Percentiles rank a stretch among this genome's conserved stretches.
Evolutionary conservation across 2,113 vertebrate genomes (phyloP).

Genomic region (Myiozetetes cayanensis): DNA sequence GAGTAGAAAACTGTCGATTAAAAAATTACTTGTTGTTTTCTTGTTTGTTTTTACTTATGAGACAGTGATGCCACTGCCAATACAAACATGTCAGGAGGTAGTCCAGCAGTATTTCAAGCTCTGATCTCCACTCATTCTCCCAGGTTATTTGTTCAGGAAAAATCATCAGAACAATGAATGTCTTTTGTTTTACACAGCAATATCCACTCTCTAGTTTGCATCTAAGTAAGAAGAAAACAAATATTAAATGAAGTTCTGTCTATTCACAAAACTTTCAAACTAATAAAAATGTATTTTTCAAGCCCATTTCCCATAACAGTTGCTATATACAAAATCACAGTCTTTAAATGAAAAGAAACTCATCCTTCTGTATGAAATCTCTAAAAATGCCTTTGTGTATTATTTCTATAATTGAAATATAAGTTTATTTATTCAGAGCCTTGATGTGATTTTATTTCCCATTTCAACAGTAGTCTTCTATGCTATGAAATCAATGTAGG

Average conservation of each 20-base stretch:
- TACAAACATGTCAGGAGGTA: conserved; percentile 90
- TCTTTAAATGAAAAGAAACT: background rate
- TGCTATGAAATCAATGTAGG: background rate
- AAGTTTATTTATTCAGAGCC: background rate
- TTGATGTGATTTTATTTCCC: background rate
- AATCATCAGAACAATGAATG: conserved; percentile 84
- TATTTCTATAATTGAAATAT: background rate
- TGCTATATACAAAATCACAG: background rate
- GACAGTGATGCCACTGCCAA: conserved; percentile 90
- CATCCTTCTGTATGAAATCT: background rate
- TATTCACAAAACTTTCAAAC: background rate
- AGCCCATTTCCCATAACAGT: background rate
- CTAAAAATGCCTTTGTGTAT: background rate
- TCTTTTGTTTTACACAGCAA: conserved; percentile 73
- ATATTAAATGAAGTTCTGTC: background rate
- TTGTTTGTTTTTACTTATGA: conserved; percentile 74
- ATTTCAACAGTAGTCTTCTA: background rate
- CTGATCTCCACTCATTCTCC: conserved; percentile 87
- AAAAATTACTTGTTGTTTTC: background rate
- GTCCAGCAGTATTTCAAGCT: conserved; percentile 86
- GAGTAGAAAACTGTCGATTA: background rate
- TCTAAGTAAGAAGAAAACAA: conserved; percentile 64
- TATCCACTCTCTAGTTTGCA: conserved; percentile 82
- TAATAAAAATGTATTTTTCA: background rate
- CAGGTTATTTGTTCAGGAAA: conserved; percentile 80